These are phyloP conservation scores for Oreochromis tanganicae DNA, from an alignment of 2,113 vertebrate species.

Conservation along the genomic window DNA sequence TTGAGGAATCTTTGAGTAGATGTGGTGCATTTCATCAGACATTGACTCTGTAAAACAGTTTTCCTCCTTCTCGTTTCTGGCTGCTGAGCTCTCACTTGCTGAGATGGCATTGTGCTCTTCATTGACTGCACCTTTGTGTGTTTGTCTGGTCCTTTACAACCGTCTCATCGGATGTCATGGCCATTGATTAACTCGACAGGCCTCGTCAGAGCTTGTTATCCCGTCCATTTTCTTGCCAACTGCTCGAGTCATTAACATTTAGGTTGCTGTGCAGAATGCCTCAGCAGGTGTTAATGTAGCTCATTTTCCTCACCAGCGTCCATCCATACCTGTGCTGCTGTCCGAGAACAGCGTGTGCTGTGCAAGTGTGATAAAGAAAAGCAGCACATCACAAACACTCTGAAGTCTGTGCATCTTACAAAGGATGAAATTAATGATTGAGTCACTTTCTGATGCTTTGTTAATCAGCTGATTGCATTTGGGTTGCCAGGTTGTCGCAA, in stretches of 20 bases:
- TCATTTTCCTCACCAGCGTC: background rate
- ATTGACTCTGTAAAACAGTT: background rate
- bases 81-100: background rate
- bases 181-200: conserved; percentile 20
- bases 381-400: background rate
- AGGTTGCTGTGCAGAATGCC: background rate
- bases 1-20: background rate
- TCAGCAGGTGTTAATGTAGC: conserved; percentile 20
- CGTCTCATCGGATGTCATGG: background rate
- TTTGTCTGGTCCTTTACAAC: background rate
- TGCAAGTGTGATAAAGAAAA: background rate
- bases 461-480: background rate
- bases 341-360: background rate
- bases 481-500: background rate
- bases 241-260: conserved; percentile 20
- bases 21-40: background rate
- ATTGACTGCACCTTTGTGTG: background rate
- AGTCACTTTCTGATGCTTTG: background rate
- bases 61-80: background rate
- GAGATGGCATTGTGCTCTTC: background rate
- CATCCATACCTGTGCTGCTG: conserved; percentile 32
- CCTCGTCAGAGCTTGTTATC: conserved; percentile 40
- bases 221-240: conserved; percentile 16
- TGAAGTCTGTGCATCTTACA: background rate
- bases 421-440: background rate